Percentiles rank a stretch among this genome's conserved stretches.
Conservation (phyloP, 2,888 invertebrate genomes). For the Tanytarsus gracilentus region DNA sequence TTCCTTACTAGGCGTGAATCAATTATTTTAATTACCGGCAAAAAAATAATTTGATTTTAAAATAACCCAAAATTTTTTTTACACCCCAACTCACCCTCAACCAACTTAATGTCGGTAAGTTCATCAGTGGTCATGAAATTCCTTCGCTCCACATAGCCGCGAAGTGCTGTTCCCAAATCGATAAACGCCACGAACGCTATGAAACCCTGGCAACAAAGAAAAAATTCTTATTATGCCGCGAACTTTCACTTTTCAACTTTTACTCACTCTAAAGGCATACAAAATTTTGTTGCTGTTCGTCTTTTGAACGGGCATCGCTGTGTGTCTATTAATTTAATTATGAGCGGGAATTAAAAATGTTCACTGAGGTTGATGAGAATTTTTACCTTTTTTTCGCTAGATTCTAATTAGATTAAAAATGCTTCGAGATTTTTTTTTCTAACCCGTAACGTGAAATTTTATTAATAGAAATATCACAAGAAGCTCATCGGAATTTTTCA, state of each 20-base stretch:
- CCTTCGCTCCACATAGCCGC: conserved; percentile 21
- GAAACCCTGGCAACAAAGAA: conserved; percentile 7
- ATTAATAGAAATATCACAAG: too few species aligned
- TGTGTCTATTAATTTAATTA: too few species aligned
- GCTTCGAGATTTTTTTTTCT: too few species aligned
- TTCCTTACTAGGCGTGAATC: too few species aligned
- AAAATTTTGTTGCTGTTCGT: conserved; percentile 17
- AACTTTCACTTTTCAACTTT: background rate
- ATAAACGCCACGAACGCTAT: conserved; percentile 24
- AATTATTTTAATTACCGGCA: background rate
- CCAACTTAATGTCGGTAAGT: conserved; percentile 13
- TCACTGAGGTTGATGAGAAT: background rate
- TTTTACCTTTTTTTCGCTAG: too few species aligned
- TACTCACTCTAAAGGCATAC: conserved; percentile 18
- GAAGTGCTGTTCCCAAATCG: conserved; percentile 14
- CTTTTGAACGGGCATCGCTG: conserved; percentile 24
- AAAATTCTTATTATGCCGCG: background rate
- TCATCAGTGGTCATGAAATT: conserved; percentile 23
- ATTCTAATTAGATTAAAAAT: too few species aligned
- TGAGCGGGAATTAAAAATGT: background rate
- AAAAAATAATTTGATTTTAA: too few species aligned
- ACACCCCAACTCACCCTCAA: conserved; percentile 20
- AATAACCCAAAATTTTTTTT: too few species aligned
- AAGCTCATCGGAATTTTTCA: too few species aligned
- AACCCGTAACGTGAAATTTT: too few species aligned